A percentile compares a stretch with the other conserved stretches of the same genome.
phyloP scores from a whole-genome alignment of 1,140 invertebrate species.

The Calliphora vicina region DNA sequence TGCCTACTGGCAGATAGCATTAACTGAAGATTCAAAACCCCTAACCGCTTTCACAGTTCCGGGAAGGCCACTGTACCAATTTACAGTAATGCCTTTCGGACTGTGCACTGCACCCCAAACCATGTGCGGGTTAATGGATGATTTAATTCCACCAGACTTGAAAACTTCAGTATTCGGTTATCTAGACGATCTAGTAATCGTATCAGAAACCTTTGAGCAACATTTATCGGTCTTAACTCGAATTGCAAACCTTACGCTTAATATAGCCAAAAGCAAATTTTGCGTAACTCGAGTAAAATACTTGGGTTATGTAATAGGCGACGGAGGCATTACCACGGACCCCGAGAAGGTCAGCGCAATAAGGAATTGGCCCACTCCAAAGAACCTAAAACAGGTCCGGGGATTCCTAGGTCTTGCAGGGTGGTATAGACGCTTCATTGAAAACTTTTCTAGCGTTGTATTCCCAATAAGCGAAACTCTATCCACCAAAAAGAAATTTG shows the following conservation, averaged over 20 bases:
- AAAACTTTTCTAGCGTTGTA: background rate
- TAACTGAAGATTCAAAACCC: conserved; percentile 46
- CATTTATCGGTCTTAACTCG: background rate
- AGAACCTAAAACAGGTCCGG: background rate
- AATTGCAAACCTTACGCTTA: background rate
- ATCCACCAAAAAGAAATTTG: background rate
- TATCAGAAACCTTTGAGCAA: background rate
- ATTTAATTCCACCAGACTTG: conserved; percentile 37
- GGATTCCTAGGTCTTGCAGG: background rate
- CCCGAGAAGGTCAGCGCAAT: background rate
- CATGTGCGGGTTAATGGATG: conserved; percentile 37
- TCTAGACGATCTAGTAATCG: conserved; percentile 50
- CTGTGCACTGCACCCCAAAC: conserved; percentile 54
- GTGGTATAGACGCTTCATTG: background rate
- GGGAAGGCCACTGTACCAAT: conserved; percentile 43
- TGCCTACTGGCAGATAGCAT: conserved; percentile 57
- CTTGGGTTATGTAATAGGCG: background rate
- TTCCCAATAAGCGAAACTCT: background rate
- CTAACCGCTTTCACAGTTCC: conserved; percentile 58
- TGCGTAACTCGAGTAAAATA: background rate
- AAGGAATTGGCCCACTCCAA: background rate
- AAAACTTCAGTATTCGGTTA: conserved; percentile 46
- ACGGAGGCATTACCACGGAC: background rate
- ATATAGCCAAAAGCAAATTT: background rate
- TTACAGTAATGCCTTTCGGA: conserved; percentile 64